Conservation (phyloP, 2,113 vertebrate species). For the Proteles cristata region DNA sequence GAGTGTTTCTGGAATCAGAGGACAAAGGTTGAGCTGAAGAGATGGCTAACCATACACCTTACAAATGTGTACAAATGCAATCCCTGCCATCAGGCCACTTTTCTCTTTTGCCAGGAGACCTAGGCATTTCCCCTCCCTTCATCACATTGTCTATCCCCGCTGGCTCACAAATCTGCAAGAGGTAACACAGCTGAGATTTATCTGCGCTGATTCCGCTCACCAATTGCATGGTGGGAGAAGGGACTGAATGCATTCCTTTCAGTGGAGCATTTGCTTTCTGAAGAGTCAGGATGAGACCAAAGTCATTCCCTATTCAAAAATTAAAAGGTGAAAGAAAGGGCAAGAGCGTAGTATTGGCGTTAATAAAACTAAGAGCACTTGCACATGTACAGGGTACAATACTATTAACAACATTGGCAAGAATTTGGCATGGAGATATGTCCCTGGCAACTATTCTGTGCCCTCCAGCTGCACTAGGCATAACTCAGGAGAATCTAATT, state of each 20-base stretch:
- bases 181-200: neutral
- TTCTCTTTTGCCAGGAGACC: neutral
- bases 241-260: neutral
- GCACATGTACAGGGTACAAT: conserved; percentile 51
- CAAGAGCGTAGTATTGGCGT: conserved; percentile 61
- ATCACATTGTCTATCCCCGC: neutral
- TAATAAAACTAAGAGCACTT: conserved; percentile 65
- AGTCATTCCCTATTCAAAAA: conserved; percentile 59
- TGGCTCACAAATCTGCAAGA: neutral
- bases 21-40: neutral
- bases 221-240: neutral
- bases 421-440: conserved; percentile 61
- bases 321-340: conserved; percentile 68
- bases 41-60: neutral
- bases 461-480: conserved; percentile 67
- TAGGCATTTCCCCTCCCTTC: neutral
- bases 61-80: neutral
- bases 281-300: conserved; percentile 52
- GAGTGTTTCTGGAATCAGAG: neutral
- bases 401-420: conserved; percentile 73
- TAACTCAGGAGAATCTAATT: conserved; percentile 77
- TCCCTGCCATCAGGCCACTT: neutral
- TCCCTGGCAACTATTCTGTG: conserved; percentile 76
- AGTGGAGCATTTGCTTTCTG: conserved; percentile 17
- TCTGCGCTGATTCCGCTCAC: neutral